Evolutionary conservation across 2,797 vertebrate species (phyloP), one percentile per base, ranked within the genome.

Genomic region (Sebastes hopkinsi): DNA sequence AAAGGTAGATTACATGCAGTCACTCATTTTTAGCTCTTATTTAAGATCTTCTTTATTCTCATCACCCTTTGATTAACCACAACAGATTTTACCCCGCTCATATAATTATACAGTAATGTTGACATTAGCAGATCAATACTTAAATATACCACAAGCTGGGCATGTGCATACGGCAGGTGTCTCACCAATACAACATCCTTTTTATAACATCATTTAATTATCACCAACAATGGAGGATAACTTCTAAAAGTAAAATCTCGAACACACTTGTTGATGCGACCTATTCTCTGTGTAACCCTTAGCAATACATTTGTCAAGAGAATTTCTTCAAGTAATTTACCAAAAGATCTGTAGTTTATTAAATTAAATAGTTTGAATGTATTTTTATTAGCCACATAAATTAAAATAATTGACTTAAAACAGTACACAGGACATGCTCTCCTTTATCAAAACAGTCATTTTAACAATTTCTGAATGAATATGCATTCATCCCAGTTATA

Each of bases 391-490:
- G 56, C 5, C 18, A 65, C 16, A 59, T 8, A 32, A 14, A 32
- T 54, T 22, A 7, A 60, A 23, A 61, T 22, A 6, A 65, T 72
- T n/a, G 1, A 23, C 18, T 36, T 62, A 0, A 65, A 54, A 70
- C 13, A 23, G 2, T 8, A 18, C 25, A 61, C 14, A 32, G 5
- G 27, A 8, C 22, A 13, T 32, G 9, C 61, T 32, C 20, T 59
- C 16, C 18, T 75, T 8, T 46, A 20, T 52, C 38, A 22, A 27
- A 74, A 67, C 73, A 52, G 20, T 52, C 4, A n/a, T n/a, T n/a
- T 74, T 29, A 78, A 20, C 58, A 14, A 32, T 58, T 74, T 77
- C n/a, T 67, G 27, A 62, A 65, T 73, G 13, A 78, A 30, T 60
- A 71, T 6, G 12, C 23, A 42, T 11, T 18, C 55, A 54, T 20